phyloP scores from a whole-genome alignment of 2,113 vertebrate genomes.

The Pterocles gutturalis region DNA sequence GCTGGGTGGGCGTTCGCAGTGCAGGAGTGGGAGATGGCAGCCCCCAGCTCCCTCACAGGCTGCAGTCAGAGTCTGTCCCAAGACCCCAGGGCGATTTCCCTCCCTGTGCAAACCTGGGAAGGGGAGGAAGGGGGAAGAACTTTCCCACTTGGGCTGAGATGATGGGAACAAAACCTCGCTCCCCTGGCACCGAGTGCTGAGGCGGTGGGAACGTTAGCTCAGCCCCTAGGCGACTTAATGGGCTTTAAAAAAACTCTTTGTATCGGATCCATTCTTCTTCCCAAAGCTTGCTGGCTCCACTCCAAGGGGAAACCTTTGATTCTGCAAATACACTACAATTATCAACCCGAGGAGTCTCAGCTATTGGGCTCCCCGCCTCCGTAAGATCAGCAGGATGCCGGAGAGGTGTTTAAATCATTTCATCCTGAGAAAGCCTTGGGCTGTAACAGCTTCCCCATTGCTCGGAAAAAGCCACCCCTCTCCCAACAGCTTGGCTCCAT shows the following conservation, averaged over 20 bases:
- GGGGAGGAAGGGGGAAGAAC: not conserved
- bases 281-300: constrained; percentile 17
- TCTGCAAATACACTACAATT: constrained; percentile 58
- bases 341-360: constrained; percentile 36
- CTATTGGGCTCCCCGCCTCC: not conserved
- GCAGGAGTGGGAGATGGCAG: not conserved
- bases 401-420: constrained; percentile 59
- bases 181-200: not conserved
- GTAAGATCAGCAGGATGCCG: constrained; percentile 20
- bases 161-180: not conserved
- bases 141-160: not conserved
- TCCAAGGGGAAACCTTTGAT: constrained; percentile 66
- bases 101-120: not conserved
- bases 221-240: constrained; percentile 50
- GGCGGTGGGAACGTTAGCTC: constrained; percentile 42
- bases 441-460: constrained; percentile 13
- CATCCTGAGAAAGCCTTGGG: constrained; percentile 28
- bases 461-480: not conserved
- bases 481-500: not conserved
- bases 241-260: constrained; percentile 51
- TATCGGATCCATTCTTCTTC: constrained; percentile 52
- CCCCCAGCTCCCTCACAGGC: not conserved
- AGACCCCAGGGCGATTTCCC: not conserved
- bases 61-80: not conserved
- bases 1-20: fast-evolving